A percentile compares a stretch with the other conserved stretches of the same genome.
These are phyloP conservation scores for Betta splendens DNA, from an alignment of 2,797 vertebrate species.

Conservation along the genomic window DNA sequence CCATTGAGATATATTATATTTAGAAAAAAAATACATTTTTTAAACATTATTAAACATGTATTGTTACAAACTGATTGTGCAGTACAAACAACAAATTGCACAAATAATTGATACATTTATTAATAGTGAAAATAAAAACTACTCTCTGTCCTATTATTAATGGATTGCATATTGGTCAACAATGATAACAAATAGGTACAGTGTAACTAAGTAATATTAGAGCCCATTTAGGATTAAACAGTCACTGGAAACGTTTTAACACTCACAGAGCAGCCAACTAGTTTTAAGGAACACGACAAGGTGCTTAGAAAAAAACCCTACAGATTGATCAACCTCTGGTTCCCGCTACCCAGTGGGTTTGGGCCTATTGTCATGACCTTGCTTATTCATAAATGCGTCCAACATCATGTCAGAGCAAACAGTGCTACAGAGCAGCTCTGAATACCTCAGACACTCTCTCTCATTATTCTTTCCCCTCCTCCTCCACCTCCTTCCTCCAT, in stretches of 20 bases:
- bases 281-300: slow-evolving; percentile 13
- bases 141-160: no score
- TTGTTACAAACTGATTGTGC: no score
- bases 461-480: slow-evolving; percentile 72
- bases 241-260: slow-evolving; percentile 9
- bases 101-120: no score
- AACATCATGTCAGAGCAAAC: slow-evolving; percentile 67
- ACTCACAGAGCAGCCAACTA: slow-evolving; percentile 2
- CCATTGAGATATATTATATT: no score
- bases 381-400: slow-evolving; percentile 70
- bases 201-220: neutral
- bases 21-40: no score
- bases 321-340: slow-evolving; percentile 36
- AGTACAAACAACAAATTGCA: no score
- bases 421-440: slow-evolving; percentile 61
- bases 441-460: slow-evolving; percentile 69
- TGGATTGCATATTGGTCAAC: no score
- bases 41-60: no score
- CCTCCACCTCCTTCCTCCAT: slow-evolving; percentile 46
- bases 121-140: no score
- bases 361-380: slow-evolving; percentile 65
- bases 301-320: slow-evolving; percentile 33
- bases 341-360: slow-evolving; percentile 41
- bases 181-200: no score
- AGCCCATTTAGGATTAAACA: neutral